Evolutionary conservation across 2,888 invertebrate genomes (phyloP).

Genomic region (Microdon myrmicae): DNA sequence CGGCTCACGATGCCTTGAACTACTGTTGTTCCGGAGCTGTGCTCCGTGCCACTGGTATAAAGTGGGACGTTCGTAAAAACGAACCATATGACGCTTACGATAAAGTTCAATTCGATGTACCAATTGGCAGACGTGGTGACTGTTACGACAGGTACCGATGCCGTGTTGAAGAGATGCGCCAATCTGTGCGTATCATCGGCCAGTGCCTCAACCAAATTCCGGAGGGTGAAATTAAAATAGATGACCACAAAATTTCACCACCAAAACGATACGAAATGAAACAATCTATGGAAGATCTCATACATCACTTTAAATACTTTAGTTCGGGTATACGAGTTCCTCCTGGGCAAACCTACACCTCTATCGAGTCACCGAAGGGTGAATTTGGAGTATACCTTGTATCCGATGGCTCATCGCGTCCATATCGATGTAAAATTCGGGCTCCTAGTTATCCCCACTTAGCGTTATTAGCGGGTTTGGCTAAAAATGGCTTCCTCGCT

Average conservation of each 20-base stretch:
- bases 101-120: slow-evolving; percentile 84
- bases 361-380: slow-evolving; percentile 85
- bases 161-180: slow-evolving; percentile 77
- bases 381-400: slow-evolving; percentile 89
- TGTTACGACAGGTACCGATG: slow-evolving; percentile 83
- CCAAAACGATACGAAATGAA: slow-evolving; percentile 86
- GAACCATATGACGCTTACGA: slow-evolving; percentile 88
- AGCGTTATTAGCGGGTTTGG: slow-evolving; percentile 73
- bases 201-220: slow-evolving; percentile 89
- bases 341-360: slow-evolving; percentile 83
- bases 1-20: slow-evolving; percentile 81
- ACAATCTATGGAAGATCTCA: slow-evolving; percentile 85
- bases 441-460: slow-evolving; percentile 72
- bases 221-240: slow-evolving; percentile 78
- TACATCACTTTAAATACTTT: slow-evolving; percentile 90
- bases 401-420: slow-evolving; percentile 82
- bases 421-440: slow-evolving; percentile 74
- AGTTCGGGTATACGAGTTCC: slow-evolving; percentile 85
- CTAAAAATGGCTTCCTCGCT: slow-evolving; percentile 76
- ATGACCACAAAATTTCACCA: slow-evolving; percentile 82
- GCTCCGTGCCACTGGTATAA: slow-evolving; percentile 83
- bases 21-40: slow-evolving; percentile 80
- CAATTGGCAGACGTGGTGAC: slow-evolving; percentile 84
- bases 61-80: slow-evolving; percentile 86
- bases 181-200: slow-evolving; percentile 79